Base-by-base conservation (phyloP, 2,888 invertebrate species). In the Drosophila cyrtoloma region DNA sequence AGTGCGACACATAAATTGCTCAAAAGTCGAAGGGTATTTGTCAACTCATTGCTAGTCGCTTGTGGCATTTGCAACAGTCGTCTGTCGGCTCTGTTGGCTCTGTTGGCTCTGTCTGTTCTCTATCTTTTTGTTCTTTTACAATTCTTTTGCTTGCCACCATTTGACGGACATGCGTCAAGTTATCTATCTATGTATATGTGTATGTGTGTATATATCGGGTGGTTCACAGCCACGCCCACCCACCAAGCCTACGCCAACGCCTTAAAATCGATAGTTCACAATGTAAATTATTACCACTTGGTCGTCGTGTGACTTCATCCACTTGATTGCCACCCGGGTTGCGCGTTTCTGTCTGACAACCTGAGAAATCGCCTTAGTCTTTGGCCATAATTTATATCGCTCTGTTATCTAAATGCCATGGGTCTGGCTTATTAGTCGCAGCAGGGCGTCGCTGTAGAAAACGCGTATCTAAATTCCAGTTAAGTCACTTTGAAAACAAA, bases 161-260 rank as follows among this genome's bases (percentile, higher is more conserved):
- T 84, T 90, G 87, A 90, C 85, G 79, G 86, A 90, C 91, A 81
- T 90, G 91, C 81, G 84, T 90, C 91, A 89, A 79, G 85, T 78
- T 85, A 82, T 75, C 67, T 81, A 39, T 44, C 52, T 50, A 28
- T 30, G 22, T 37, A 39, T 3, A n/a, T 57, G 19, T 26, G 19
- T 56, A 56, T 22, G 22, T 26, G 16, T 35, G 22, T 5, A 6
- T 51, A 51, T 28, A 28, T 51, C 22, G 42, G 68, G 52, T 70
- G 56, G 59, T 16, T 66, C 37, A 57, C 57, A 61, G 42, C 59
- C 47, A 39, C 59, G 56, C 50, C 62, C 58, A 63, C 52, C 28
- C 50, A 5, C 33, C 55, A 63, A 32, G 57, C 22, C 55, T 30
- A 61, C 32, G 55, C 61, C 65, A 37, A 42, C 51, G 60, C 62